phyloP scores from a whole-genome alignment of 2,113 vertebrate species.

The Rattus rattus region DNA sequence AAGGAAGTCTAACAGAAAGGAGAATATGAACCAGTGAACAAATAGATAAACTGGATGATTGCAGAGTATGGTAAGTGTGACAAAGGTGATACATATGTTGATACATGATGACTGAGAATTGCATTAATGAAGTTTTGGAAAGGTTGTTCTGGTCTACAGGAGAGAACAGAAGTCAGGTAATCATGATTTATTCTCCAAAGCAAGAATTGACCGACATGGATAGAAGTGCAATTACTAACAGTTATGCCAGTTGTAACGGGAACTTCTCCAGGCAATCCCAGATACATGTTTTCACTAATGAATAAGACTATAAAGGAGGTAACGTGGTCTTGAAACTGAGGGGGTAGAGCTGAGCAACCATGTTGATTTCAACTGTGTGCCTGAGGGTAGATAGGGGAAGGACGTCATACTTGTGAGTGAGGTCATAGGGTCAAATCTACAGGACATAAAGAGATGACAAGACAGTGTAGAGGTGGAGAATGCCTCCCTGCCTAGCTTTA shows the following conservation, averaged over 20 bases:
- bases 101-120: background rate
- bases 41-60: background rate
- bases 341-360: background rate
- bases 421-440: background rate
- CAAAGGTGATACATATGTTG: background rate
- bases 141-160: background rate
- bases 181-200: background rate
- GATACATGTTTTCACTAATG: background rate
- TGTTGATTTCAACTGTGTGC: background rate
- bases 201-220: background rate
- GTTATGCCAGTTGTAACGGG: background rate
- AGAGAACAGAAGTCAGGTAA: background rate
- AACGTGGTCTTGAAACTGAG: background rate
- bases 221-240: background rate
- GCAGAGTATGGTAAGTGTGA: background rate
- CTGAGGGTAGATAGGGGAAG: background rate
- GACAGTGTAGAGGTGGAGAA: background rate
- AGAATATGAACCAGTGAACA: background rate
- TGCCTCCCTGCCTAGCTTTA: background rate
- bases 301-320: background rate
- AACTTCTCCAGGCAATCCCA: background rate
- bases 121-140: slow-evolving; percentile 12
- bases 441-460: background rate
- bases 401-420: background rate
- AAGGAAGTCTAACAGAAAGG: background rate